Percentiles rank a stretch among this genome's conserved stretches.
Conservation (phyloP, 1,140 invertebrate genomes). For the Diploscapter pachys region DNA sequence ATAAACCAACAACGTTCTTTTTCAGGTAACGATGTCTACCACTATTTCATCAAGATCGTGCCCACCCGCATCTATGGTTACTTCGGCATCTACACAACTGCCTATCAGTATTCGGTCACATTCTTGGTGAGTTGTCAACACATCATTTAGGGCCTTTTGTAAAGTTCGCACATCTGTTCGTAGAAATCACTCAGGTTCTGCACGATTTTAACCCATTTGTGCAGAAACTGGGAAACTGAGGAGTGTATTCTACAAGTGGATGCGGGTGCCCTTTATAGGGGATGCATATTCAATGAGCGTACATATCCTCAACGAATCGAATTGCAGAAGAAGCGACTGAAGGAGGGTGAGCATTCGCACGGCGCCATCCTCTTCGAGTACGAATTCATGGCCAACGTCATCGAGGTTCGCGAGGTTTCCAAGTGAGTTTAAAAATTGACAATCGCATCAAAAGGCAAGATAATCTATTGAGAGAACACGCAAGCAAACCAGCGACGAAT, state of each 20-base stretch:
- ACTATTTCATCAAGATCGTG: constrained; percentile 51
- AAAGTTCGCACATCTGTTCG: background rate
- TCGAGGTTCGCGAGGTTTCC: constrained; percentile 43
- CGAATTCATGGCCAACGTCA: constrained; percentile 50
- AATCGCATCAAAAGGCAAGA: background rate
- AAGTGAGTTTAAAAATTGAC: background rate
- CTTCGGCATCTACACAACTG: constrained; percentile 43
- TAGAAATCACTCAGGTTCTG: background rate
- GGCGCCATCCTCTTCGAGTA: constrained; percentile 53
- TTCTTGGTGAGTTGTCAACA: constrained; percentile 35
- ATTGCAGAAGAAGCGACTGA: constrained; percentile 47
- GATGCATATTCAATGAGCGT: too few species aligned
- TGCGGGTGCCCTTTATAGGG: too few species aligned
- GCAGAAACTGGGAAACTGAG: too few species aligned
- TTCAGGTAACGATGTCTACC: constrained; percentile 32
- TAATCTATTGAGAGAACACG: too few species aligned
- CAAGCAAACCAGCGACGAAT: too few species aligned
- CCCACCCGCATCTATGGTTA: constrained; percentile 50
- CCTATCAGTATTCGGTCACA: constrained; percentile 56
- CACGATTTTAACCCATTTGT: too few species aligned
- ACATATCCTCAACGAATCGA: background rate
- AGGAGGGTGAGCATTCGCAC: constrained; percentile 44
- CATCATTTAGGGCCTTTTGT: background rate
- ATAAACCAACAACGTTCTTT: background rate
- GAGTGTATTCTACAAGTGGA: too few species aligned